Evolutionary conservation across 2,888 invertebrate genomes (phyloP).

Genomic region (Zygaena filipendulae): DNA sequence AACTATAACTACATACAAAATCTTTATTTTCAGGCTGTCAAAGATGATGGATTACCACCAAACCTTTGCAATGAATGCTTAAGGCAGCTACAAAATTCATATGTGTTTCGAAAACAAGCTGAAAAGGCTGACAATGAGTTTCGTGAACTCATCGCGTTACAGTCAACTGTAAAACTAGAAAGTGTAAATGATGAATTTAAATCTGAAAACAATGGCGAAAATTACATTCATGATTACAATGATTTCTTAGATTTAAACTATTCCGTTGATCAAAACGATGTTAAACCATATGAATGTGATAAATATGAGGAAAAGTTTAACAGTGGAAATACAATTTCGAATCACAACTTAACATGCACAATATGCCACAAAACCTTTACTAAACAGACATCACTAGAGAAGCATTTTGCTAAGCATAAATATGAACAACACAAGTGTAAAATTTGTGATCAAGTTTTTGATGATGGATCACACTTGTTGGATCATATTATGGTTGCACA

Average conservation of each 20-base stretch:
- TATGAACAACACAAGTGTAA: slow-evolving; percentile 18
- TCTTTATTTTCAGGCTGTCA: slow-evolving; percentile 33
- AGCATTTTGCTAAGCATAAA: slow-evolving; percentile 37
- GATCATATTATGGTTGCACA: slow-evolving; percentile 21
- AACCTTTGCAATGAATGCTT: slow-evolving; percentile 68
- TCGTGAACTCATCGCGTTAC: slow-evolving; percentile 25
- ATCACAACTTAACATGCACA: slow-evolving; percentile 37
- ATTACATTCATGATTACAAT: slow-evolving; percentile 15
- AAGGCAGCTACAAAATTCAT: slow-evolving; percentile 51
- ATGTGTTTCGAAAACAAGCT: slow-evolving; percentile 43
- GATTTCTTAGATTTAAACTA: slow-evolving; percentile 14
- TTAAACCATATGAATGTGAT: slow-evolving; percentile 30
- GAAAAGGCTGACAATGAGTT: slow-evolving; percentile 34
- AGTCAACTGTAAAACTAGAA: slow-evolving; percentile 19
- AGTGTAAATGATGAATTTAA: slow-evolving; percentile 26
- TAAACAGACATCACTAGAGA: slow-evolving; percentile 29
- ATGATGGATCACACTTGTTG: slow-evolving; percentile 19
- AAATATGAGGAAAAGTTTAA: slow-evolving; percentile 56
- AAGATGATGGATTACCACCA: slow-evolving; percentile 70
- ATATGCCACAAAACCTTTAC: slow-evolving; percentile 36
- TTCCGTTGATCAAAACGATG: slow-evolving; percentile 14
- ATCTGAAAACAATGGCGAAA: slow-evolving; percentile 27
- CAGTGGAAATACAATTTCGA: slow-evolving; percentile 48
- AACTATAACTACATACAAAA: no score
- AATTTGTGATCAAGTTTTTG: slow-evolving; percentile 21